Evolutionary conservation across 2,113 vertebrate genomes (phyloP), one percentile per base, ranked within the genome.

Genomic region (Nyctibius bracteatus): DNA sequence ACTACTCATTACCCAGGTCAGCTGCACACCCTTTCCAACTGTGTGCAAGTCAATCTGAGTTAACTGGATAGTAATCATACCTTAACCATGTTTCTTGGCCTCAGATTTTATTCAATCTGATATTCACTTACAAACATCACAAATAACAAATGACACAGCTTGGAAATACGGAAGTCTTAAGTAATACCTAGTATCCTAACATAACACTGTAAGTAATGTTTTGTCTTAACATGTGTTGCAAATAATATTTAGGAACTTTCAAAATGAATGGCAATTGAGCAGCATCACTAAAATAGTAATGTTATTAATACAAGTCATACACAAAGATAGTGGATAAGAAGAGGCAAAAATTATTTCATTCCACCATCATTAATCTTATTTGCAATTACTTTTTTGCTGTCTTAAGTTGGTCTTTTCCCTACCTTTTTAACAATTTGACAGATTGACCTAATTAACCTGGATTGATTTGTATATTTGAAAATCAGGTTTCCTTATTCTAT

Each of bases 1-100:
- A 86, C 90, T 79, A 21, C 49, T 90, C 54, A 92, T 92, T 92
- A 94, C 78, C 49, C 71, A 86, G 71, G 74, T 77, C 58, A 82
- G 74, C 37, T 92, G 80, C 88, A 91, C n/a, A 84, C 46, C 13
- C 51, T 46, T 82, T 62, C 78, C 73, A 77, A 41, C 3, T 28
- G 19, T 37, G 30, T 73, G 73, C 71, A 90, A 79, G 79, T 65
- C 71, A 83, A 19, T 81, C 61, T 79, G 59, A 51, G 47, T 89
- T 91, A 94, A 90, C 55, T 44, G 41, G 57, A 77, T 78, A 92
- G 81, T 87, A 94, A 79, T 67, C 57, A 52, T 27, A 75, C 24
- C 59, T 87, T 72, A 92, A 82, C 72, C 8, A 24, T n/a, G 35
- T 78, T 95, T 78, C 35, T 62, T 87, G 51, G 70, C 41, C 73